phyloP scores from a whole-genome alignment of 2,888 invertebrate genomes.

The Gonocerus acuteangulatus region DNA sequence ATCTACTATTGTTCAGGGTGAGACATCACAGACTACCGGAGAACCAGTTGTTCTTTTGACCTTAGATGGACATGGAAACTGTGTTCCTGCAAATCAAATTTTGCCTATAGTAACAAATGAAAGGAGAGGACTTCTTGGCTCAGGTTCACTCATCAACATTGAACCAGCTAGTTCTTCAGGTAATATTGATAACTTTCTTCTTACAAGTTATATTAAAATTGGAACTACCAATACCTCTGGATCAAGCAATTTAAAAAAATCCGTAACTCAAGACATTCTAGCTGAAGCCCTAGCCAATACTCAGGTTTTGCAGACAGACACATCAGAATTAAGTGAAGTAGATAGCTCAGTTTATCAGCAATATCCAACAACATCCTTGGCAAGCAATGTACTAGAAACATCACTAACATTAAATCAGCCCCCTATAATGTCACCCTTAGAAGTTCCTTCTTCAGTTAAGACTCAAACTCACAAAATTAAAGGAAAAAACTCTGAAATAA shows the following conservation, averaged over 20 bases:
- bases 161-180: conserved; percentile 1
- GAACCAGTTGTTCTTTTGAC: conserved; percentile 26
- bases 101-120: no score
- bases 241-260: not conserved
- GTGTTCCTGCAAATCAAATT: not conserved
- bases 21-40: not conserved
- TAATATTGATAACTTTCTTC: conserved; percentile 31
- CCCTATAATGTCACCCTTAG: conserved; percentile 74
- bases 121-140: no score
- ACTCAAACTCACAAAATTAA: not conserved
- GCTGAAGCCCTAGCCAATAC: conserved; percentile 39
- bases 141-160: no score
- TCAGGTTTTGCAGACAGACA: conserved; percentile 37
- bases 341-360: conserved; percentile 26
- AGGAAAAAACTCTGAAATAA: not conserved
- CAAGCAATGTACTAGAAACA: conserved; percentile 57
- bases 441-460: conserved; percentile 49
- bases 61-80: conserved; percentile 23
- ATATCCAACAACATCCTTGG: conserved; percentile 24
- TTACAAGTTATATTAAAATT: conserved; percentile 26
- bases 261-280: conserved; percentile 37
- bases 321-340: conserved; percentile 11
- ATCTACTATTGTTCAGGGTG: conserved; percentile 1
- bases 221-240: not conserved
- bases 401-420: conserved; percentile 67